These are phyloP conservation scores for Phlogophora meticulosa DNA, from an alignment of 2,888 invertebrate species.

Conservation along the genomic window DNA sequence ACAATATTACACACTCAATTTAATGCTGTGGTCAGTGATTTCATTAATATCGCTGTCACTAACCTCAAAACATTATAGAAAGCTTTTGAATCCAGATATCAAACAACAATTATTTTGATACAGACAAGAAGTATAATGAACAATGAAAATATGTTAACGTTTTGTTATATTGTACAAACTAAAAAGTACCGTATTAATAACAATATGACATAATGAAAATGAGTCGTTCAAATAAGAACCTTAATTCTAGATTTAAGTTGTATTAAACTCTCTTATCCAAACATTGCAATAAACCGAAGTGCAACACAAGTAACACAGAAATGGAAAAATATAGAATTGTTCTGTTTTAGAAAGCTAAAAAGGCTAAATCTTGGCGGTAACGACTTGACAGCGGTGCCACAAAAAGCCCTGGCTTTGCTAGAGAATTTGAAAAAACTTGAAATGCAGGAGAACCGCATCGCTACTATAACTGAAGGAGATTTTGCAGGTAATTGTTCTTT, in stretches of 20 bases:
- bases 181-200: too few species aligned
- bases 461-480: conserved; percentile 95
- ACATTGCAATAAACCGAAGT: conserved; percentile 5
- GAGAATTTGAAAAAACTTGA: conserved; percentile 96
- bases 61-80: neutral
- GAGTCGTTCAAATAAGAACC: neutral
- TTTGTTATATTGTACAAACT: neutral
- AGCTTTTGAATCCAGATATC: neutral
- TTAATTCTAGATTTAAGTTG: too few species aligned
- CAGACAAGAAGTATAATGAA: neutral
- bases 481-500: conserved; percentile 93
- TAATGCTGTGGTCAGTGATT: neutral
- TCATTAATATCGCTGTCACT: neutral
- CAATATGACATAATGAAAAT: too few species aligned
- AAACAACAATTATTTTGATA: neutral
- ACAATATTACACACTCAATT: conserved; percentile 15
- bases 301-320: conserved; percentile 3
- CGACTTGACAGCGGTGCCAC: conserved; percentile 94
- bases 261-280: neutral
- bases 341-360: conserved; percentile 93
- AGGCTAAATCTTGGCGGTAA: conserved; percentile 97
- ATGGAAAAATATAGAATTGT: conserved; percentile 17
- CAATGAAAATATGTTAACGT: neutral
- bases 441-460: conserved; percentile 96
- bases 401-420: conserved; percentile 94